phyloP scores from a whole-genome alignment of 2,888 invertebrate species.

The Drosophila leonis region DNA sequence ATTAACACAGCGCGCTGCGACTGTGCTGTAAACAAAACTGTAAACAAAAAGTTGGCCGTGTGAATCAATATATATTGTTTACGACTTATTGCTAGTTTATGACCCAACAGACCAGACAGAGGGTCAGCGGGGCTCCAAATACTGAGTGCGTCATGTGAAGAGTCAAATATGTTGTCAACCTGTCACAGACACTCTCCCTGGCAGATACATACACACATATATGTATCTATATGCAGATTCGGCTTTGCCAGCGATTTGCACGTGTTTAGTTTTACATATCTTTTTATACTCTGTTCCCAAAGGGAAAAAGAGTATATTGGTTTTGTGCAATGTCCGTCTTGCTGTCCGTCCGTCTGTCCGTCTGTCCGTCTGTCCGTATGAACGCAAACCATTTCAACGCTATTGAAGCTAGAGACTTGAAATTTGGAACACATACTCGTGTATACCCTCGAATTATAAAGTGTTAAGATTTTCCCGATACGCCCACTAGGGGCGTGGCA shows the following conservation, averaged over 20 bases:
- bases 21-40: constrained; percentile 71
- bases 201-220: constrained; percentile 27
- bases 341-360: too few relatives aligned
- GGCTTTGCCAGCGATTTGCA: neutral
- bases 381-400: too few relatives aligned
- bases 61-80: constrained; percentile 55
- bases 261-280: constrained; percentile 12
- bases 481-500: too few relatives aligned
- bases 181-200: constrained; percentile 5
- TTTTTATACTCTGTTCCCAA: too few relatives aligned
- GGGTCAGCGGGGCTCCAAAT: constrained; percentile 8
- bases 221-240: constrained; percentile 38
- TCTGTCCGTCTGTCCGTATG: too few relatives aligned
- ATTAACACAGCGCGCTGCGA: constrained; percentile 34
- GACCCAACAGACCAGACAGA: constrained; percentile 33
- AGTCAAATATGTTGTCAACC: constrained; percentile 28
- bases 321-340: too few relatives aligned
- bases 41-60: constrained; percentile 60
- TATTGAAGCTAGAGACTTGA: too few relatives aligned
- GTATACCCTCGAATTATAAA: too few relatives aligned
- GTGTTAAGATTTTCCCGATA: too few relatives aligned
- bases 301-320: too few relatives aligned
- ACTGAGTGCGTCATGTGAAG: constrained; percentile 50
- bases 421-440: too few relatives aligned
- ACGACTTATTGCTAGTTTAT: constrained; percentile 62